Conservation (phyloP, 2,797 vertebrate genomes). For the Anguilla megastoma region DNA sequence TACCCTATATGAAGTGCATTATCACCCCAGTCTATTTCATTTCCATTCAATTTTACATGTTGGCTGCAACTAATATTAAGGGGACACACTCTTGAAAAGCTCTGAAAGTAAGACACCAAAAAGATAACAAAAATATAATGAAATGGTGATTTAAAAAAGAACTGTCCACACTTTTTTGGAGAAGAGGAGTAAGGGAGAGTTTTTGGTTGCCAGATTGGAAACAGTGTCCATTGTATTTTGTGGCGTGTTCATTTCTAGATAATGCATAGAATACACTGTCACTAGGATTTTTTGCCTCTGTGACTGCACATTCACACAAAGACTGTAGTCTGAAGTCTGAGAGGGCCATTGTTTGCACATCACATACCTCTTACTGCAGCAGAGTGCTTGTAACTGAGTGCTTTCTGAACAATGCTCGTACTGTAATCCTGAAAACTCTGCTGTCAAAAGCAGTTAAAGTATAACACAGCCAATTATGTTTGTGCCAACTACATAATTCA, state of each 20-base stretch:
- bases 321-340: conserved; percentile 33
- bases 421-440: conserved; percentile 36
- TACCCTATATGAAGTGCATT: not conserved
- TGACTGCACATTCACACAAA: conserved; percentile 36
- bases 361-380: conserved; percentile 35
- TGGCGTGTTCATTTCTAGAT: conserved; percentile 39
- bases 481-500: not conserved
- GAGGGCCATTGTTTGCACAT: conserved; percentile 43
- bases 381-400: conserved; percentile 17
- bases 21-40: not conserved
- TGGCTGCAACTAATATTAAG: not conserved
- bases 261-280: conserved; percentile 38
- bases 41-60: not conserved
- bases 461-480: conserved; percentile 4
- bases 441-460: conserved; percentile 34
- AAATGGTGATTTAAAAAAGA: not conserved
- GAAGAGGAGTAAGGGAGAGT: not conserved
- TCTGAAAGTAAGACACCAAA: not conserved
- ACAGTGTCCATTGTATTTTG: conserved; percentile 23
- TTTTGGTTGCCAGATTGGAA: conserved; percentile 34
- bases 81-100: not conserved
- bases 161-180: not conserved
- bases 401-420: conserved; percentile 37
- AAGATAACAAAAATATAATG: not conserved
- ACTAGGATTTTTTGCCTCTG: conserved; percentile 18